Percentiles rank a stretch among this genome's conserved stretches.
Conservation (phyloP, 23 tunicate species). For the Clavelina lepadiformis region DNA sequence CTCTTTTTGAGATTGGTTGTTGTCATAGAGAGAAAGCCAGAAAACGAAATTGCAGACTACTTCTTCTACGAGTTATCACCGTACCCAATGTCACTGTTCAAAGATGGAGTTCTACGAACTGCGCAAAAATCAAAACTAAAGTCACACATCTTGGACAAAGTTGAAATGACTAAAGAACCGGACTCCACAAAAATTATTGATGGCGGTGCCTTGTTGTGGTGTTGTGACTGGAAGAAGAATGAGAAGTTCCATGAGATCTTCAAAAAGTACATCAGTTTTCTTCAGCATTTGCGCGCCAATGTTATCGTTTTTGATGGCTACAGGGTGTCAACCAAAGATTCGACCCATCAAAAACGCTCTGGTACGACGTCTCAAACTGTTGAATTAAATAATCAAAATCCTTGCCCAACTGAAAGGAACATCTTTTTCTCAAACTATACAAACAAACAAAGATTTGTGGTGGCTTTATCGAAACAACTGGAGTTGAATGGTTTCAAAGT, state of each 20-base stretch:
- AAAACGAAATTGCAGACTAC: background rate
- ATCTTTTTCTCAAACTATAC: background rate
- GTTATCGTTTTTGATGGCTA: slow-evolving; percentile 5
- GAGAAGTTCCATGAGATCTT: background rate
- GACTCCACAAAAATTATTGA: background rate
- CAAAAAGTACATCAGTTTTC: background rate
- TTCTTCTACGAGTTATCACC: background rate
- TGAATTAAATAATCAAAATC: background rate
- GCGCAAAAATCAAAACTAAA: too few species aligned
- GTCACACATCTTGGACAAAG: too few species aligned
- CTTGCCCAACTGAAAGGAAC: background rate
- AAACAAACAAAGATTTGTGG: background rate
- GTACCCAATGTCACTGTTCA: background rate
- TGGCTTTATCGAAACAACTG: background rate
- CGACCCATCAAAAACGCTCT: background rate
- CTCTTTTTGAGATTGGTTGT: slow-evolving; percentile 1
- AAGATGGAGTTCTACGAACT: too few species aligned
- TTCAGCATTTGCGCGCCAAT: background rate
- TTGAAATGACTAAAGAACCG: too few species aligned
- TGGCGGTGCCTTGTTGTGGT: slow-evolving; percentile 13
- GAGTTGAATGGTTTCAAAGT: slow-evolving; percentile 2
- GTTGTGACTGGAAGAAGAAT: background rate
- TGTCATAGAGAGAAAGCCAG: background rate
- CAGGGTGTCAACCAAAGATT: too few species aligned
- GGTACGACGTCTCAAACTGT: background rate